Base-by-base conservation (phyloP, 2,888 invertebrate species). In the Oscheius myriophilus region DNA sequence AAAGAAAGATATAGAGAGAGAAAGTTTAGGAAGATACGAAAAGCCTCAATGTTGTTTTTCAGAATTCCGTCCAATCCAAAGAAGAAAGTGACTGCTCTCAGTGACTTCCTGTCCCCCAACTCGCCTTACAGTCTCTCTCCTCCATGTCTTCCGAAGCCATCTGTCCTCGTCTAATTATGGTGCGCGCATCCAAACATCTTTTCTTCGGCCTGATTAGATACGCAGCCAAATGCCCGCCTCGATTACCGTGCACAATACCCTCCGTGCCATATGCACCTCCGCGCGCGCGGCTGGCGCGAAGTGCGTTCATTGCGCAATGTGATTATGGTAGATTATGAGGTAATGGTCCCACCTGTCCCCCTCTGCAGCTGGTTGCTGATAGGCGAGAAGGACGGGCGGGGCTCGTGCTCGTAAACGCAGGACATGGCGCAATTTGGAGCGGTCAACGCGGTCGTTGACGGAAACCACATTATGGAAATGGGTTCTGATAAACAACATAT, bases 261-360 rank as follows among this genome's bases (percentile, higher is more conserved):
- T 39, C 55, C 26, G n/a, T 26, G 39, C 61, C 61, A 61, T 61
- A 61, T 61, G 61, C 21, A 23, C 18, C n/a, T 18, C 4, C 49
- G 11, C 2, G 18, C 45, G 16, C 4, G 18, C 61, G 49, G 61
- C 61, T 49, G 61, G 61, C 16, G 12, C 18, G 12, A 26, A 49
- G 46, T 7, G 39, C 3, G 33, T 33, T 18, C 49, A 46, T 61
- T 46, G 49, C 61, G 61, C 49, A 61, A 61, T 21, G 16, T 46
- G 26, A 61, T 61, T 61, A 49, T 33, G 61, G 49, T 61, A 49
- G 49, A 61, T 59, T 59, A 59, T 43, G 18, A 18, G 59, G 46
- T 61, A 61, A 61, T 61, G 61, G 61, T 26, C 26, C 42, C 61
- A 61, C 61, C 61, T 61, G 59, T n/a, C 53, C 53, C 52, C 52